Conservation (phyloP, 2,888 invertebrate species). For the Metallyticus violacea region DNA sequence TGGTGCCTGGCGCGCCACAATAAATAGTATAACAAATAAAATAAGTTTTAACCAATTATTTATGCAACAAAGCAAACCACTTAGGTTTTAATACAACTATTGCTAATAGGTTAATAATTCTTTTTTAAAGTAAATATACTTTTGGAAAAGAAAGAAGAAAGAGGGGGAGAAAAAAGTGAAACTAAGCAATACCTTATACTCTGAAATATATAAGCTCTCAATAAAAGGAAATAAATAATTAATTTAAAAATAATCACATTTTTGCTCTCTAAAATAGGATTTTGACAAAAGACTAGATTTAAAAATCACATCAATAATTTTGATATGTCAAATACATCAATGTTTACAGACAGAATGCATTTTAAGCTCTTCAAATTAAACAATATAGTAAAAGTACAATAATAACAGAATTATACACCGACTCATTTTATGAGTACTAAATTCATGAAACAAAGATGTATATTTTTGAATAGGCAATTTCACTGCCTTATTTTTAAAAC, state of each 20-base stretch:
- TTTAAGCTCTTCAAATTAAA: not conserved
- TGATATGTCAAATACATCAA: slow-evolving; percentile 32
- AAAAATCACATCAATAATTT: slow-evolving; percentile 31
- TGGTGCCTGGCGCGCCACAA: no score
- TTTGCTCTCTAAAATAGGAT: not conserved
- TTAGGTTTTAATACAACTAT: not conserved
- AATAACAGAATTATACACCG: not conserved
- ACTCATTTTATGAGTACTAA: not conserved
- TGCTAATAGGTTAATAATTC: not conserved
- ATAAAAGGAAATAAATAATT: not conserved
- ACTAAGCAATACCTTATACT: no score
- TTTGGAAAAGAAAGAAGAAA: not conserved
- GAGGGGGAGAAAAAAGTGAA: no score
- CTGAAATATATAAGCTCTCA: not conserved
- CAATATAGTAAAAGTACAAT: slow-evolving; percentile 11
- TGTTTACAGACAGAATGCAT: not conserved
- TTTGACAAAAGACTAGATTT: slow-evolving; percentile 30
- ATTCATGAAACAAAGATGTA: not conserved
- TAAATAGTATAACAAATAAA: no score
- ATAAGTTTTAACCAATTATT: no score
- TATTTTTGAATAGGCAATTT: not conserved
- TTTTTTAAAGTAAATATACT: not conserved
- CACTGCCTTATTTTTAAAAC: not conserved
- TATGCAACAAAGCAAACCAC: not conserved
- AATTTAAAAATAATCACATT: not conserved